These are phyloP conservation scores for Indri indri DNA, from an alignment of 2,113 vertebrate genomes.

Conservation along the genomic window DNA sequence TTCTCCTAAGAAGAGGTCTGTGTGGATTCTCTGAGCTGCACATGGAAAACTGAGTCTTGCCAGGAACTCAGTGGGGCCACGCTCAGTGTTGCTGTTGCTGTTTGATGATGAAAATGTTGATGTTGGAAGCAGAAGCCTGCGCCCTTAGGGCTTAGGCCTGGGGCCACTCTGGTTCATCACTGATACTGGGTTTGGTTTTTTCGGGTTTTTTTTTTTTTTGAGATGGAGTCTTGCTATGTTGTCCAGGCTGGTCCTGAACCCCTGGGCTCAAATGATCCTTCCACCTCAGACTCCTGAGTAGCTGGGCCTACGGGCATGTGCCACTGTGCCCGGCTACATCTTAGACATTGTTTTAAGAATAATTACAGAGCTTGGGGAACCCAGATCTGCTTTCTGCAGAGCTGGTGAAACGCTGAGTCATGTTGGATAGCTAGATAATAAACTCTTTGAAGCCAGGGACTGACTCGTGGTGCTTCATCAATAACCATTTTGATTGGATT, in stretches of 20 bases:
- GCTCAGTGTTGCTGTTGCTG: not conserved
- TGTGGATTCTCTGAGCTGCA: not conserved
- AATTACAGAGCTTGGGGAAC: not conserved
- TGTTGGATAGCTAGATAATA: not conserved
- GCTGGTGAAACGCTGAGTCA: not conserved
- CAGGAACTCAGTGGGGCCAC: accelerated
- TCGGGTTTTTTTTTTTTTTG: too few species aligned
- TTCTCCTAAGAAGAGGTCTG: not conserved
- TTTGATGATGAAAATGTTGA: not conserved
- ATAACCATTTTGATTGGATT: not conserved
- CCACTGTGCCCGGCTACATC: too few species aligned
- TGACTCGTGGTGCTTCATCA: accelerated
- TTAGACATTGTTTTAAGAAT: not conserved
- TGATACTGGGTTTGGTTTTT: not conserved
- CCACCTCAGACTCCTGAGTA: too few species aligned
- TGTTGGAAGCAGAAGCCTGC: not conserved
- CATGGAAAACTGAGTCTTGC: accelerated
- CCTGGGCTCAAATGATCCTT: too few species aligned
- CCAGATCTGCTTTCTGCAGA: not conserved
- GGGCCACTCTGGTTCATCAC: not conserved
- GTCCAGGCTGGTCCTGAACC: too few species aligned
- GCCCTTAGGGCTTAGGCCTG: not conserved
- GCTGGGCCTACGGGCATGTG: too few species aligned
- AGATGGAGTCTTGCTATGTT: too few species aligned
- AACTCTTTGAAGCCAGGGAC: not conserved